Base-by-base conservation (phyloP, 1,140 invertebrate genomes). In the Kradibia gibbosae region DNA sequence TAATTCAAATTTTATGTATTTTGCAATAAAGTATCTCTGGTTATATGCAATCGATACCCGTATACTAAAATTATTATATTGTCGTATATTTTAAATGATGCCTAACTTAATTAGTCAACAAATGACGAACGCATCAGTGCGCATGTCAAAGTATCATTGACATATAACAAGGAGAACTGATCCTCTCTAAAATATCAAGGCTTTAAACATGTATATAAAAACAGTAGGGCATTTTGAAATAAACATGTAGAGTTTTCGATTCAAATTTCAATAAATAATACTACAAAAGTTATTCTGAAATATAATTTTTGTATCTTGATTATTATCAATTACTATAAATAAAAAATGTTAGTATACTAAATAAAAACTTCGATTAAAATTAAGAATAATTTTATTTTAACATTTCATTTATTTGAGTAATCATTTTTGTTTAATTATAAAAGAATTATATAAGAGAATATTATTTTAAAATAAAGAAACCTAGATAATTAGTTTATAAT, bases 21-120 rank as follows among this genome's bases (percentile, higher is more conserved):
- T 65, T 65, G 13, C 31, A 20, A 36, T 65, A n/a, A n/a, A n/a
- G n/a, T n/a, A 36, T 36, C 62, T 36, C 11, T 28, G 25, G 62
- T 15, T n/a, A 7, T 10, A 2, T 67, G 17, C 17, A 5, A 39
- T n/a, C 20, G 8, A 22, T 20, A 10, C 34, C 17, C 20, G 20
- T 39, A n/a, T 39, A 22, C 28, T 67, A 67, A 67, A 67, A 67
- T 67, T 36, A 65, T 17, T 36, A 65, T 36, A 65, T 62, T 65
- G 34, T 39, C 34, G 11, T 15, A 10, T 39, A 36, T 67, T 67
- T 67, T 39, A 39, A n/a, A n/a, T n/a, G n/a, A n/a, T n/a, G n/a
- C n/a, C 34, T 67, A 22, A n/a, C n/a, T n/a, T n/a, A 67, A 65
- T 28, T 65, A 8, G 31, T 4, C 39, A 34, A 28, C 55, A 39